These are phyloP conservation scores for Myrmophylax atrothorax DNA, from an alignment of 2,113 vertebrate genomes.

Conservation along the genomic window DNA sequence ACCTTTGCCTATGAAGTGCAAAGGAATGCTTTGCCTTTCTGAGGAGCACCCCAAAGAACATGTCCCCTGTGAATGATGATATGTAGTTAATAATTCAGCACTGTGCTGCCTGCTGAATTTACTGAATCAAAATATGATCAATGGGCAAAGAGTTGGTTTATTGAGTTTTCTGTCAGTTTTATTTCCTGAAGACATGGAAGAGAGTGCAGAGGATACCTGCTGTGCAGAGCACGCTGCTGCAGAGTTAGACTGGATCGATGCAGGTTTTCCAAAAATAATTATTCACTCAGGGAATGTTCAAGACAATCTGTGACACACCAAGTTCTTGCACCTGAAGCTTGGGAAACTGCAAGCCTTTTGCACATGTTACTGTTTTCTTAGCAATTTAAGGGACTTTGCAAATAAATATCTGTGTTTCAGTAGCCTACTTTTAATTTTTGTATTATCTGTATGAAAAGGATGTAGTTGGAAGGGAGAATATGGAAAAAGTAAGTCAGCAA, in stretches of 20 bases:
- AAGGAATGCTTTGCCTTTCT: slow-evolving; percentile 46
- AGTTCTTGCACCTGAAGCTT: slow-evolving; percentile 69
- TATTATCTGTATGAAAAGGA: background rate
- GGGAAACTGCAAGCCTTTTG: slow-evolving; percentile 55
- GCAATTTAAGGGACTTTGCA: background rate
- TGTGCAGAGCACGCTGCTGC: background rate
- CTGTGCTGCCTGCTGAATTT: slow-evolving; percentile 75
- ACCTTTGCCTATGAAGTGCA: slow-evolving; percentile 52
- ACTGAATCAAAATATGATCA: slow-evolving; percentile 81
- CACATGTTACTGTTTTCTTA: background rate
- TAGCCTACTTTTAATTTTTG: background rate
- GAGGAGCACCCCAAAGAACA: slow-evolving; percentile 61
- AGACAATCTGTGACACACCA: slow-evolving; percentile 72
- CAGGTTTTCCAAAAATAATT: slow-evolving; percentile 87
- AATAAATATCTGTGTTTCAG: background rate
- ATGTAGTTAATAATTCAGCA: slow-evolving; percentile 87
- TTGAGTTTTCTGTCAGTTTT: slow-evolving; percentile 79
- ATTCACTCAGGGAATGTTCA: slow-evolving; percentile 77
- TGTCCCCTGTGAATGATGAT: slow-evolving; percentile 66
- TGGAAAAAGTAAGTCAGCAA: background rate
- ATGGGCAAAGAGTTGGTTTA: slow-evolving; percentile 87
- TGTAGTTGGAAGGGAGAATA: background rate
- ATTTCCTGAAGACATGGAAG: slow-evolving; percentile 82
- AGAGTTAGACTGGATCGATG: slow-evolving; percentile 83
- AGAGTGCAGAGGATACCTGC: slow-evolving; percentile 52